Base-by-base conservation (phyloP, 2,888 invertebrate genomes). In the Drosophila mimetica region DNA sequence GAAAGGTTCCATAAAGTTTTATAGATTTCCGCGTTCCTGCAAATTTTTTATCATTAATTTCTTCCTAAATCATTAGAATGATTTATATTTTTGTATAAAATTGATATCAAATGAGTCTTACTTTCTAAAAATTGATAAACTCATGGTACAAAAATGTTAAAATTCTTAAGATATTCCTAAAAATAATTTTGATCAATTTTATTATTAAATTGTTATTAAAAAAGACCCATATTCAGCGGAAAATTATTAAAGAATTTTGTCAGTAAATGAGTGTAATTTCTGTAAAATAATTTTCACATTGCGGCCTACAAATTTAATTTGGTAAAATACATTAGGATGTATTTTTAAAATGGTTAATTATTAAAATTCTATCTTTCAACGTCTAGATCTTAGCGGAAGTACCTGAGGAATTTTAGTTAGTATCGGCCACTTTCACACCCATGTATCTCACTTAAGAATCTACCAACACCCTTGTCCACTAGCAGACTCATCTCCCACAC, bases 401-500 rank as follows among this genome's bases (percentile, higher is more conserved):
- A 42, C 34, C 55, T 42, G 2, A n/a, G 14, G n/a, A 25, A 20
- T 28, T 42, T 18, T 9, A 8, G 30, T 16, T 16, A 9, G 4
- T 4, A n/a, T 20, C 39, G 25, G n/a, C 4, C 32, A 13, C 8
- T 16, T 63, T 42, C 28, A 32, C 46, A 34, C 4, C 34, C 48
- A 9, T 42, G 64, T 44, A 44, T 44, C 30, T 44, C 7, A n/a
- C 11, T 25, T 30, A 9, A 9, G 11, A 32, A 44, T 34, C 9
- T 2, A 32, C 34, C 28, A n/a, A 37, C 30, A 30, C 28, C 44
- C 30, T 34, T 20, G 42, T 28, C 18, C 44, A 52, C 13, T 32
- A n/a, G 47, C 36, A 36, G 13, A 55, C 65, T 44, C 48, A 44
- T 42, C 76, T 28, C 67, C 71, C 69, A 65, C 67, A 75, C 54